Conservation (phyloP, 2,113 vertebrate genomes). For the Sander lucioperca region DNA sequence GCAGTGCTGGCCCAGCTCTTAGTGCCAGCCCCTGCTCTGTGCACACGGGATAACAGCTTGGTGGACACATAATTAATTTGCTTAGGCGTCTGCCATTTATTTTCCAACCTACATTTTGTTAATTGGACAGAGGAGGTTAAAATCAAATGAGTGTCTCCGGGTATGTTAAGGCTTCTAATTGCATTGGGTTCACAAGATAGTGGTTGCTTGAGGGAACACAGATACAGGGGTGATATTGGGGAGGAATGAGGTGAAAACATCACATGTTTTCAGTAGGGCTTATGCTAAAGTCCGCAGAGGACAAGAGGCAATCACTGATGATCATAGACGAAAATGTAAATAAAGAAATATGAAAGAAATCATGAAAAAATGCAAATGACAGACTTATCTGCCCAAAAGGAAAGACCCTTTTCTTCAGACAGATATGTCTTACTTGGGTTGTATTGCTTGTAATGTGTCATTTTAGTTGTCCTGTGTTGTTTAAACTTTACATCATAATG, state of each 20-base stretch:
- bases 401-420: neutral
- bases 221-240: conserved; percentile 47
- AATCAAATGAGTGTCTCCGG: conserved; percentile 80
- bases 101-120: conserved; percentile 87
- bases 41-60: conserved; percentile 83
- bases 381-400: neutral
- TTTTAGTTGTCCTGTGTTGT: conserved; percentile 59
- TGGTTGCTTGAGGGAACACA: conserved; percentile 48
- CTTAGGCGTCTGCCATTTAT: conserved; percentile 86
- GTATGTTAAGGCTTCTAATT: conserved; percentile 78
- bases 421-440: conserved; percentile 16
- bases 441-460: conserved; percentile 28
- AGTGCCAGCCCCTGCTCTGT: conserved; percentile 76
- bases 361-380: conserved; percentile 1
- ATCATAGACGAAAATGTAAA: conserved; percentile 31
- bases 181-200: conserved; percentile 65
- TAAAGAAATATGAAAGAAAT: conserved; percentile 3
- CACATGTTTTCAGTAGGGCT: conserved; percentile 43
- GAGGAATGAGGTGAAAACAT: conserved; percentile 57
- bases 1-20: conserved; percentile 71
- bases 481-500: conserved; percentile 59
- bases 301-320: conserved; percentile 41
- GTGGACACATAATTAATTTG: conserved; percentile 88
- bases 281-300: conserved; percentile 22
- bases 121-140: conserved; percentile 85